Base-by-base conservation (phyloP, 2,797 vertebrate genomes). In the Bufotes viridis region DNA sequence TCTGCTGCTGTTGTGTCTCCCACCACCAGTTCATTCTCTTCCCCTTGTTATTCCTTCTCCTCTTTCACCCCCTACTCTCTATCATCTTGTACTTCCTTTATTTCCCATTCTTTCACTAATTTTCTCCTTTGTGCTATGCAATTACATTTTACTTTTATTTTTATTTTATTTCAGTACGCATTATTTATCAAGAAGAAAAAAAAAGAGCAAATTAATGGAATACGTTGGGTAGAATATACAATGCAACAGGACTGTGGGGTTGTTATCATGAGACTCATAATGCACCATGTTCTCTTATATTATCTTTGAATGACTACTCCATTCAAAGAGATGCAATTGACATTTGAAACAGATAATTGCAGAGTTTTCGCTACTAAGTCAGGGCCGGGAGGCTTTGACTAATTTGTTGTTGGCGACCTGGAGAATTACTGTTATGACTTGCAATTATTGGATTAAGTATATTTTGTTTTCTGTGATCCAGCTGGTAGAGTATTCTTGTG, bases 301-400 rank as follows among this genome's bases (percentile, higher is more conserved):
- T 81, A 87, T 74, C 67, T 53, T n/a, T 63, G n/a, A 82, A 67
- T 75, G 70, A 82, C 72, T 82, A 70, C 80, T 63, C 79, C 65
- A 55, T 82, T 82, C 69, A 82, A 75, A 82, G 42, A 87, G 79
- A 76, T 61, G 74, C 65, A 82, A 82, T 87, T 87, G 80, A 82
- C 79, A 87, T 87, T 81, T 75, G 22, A 65, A 87, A 81, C 42
- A 55, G 49, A 55, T 49, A 29, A 84, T 72, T 84, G 70, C 7
- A 3, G 72, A 75, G 70, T 57, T 63, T 57, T 61, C 14, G 49
- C 57, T 22, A 14, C 51, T 1, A 29, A 63, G 34, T n/a, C 82
- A n/a, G 74, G 82, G 57, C 69, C 82, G 20, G 57, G 34, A 84
- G 34, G 51, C 34, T 75, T 75, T 26, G 20, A 22, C 42, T 76